Evolutionary conservation across 1,140 invertebrate species (phyloP).

Genomic region (Tyrophagus putrescentiae): DNA sequence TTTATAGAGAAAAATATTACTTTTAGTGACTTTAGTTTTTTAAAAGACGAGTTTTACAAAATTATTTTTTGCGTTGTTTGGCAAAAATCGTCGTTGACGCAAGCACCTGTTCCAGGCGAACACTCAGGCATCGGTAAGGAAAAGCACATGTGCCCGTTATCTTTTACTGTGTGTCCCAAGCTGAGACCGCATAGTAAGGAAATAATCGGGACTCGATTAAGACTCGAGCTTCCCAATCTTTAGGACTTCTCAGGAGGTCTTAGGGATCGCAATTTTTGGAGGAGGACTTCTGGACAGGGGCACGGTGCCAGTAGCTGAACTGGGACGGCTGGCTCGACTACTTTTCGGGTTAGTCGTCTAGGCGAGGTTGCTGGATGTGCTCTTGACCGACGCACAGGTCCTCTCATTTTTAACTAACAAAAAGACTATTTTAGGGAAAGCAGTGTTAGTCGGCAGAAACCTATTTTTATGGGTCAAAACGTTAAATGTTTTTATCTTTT

Average conservation of each 20-base stretch:
- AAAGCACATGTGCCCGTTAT: too few species aligned
- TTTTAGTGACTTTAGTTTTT: neutral
- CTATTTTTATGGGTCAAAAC: neutral
- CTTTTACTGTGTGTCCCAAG: conserved; percentile 7
- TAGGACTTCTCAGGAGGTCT: neutral
- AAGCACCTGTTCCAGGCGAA: too few species aligned
- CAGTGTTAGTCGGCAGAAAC: too few species aligned
- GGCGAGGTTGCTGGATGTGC: too few species aligned
- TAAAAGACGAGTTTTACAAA: too few species aligned
- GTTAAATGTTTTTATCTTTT: neutral
- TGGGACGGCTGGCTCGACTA: neutral
- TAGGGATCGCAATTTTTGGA: neutral
- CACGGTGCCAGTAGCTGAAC: neutral
- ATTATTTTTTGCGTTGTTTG: too few species aligned
- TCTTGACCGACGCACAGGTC: too few species aligned
- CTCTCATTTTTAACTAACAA: too few species aligned
- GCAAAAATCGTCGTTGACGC: too few species aligned
- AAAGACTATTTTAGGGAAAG: too few species aligned
- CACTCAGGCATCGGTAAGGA: too few species aligned
- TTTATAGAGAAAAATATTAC: neutral
- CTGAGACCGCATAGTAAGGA: conserved; percentile 25
- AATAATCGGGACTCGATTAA: conserved; percentile 16
- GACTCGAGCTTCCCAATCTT: neutral
- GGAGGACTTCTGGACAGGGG: neutral
- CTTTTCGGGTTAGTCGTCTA: too few species aligned